Evolutionary conservation across 2,888 invertebrate genomes (phyloP).

Genomic region (Linnaemya vulpina): DNA sequence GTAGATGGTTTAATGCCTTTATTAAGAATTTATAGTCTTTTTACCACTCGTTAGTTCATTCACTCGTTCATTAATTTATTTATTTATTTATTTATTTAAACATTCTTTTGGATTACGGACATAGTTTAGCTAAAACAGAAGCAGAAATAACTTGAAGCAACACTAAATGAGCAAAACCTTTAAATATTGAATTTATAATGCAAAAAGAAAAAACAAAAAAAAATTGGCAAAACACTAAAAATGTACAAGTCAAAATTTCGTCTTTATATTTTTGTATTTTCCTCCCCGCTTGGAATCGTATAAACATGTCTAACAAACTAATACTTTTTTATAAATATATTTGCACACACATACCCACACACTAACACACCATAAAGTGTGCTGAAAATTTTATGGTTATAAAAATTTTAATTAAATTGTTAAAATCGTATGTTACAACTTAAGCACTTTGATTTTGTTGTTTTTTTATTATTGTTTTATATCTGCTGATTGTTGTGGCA

Average conservation of each 20-base stretch:
- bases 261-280: constrained; percentile 4
- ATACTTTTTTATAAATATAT: constrained; percentile 22
- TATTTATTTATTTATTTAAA: constrained; percentile 47
- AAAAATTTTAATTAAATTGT: constrained; percentile 69
- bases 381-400: constrained; percentile 57
- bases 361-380: constrained; percentile 62
- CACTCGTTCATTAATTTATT: constrained; percentile 3
- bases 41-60: constrained; percentile 41
- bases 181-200: constrained; percentile 38
- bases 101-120: constrained; percentile 58
- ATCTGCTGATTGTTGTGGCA: background rate
- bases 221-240: constrained; percentile 33
- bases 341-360: constrained; percentile 42
- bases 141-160: constrained; percentile 26
- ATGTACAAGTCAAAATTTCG: constrained; percentile 28
- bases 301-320: background rate
- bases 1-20: constrained; percentile 63
- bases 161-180: constrained; percentile 22
- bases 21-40: constrained; percentile 53
- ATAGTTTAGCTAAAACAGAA: constrained; percentile 32
- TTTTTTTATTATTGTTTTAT: background rate
- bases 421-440: constrained; percentile 59
- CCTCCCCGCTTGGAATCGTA: background rate
- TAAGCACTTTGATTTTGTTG: constrained; percentile 9
- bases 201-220: too few species aligned